phyloP scores from a whole-genome alignment of 2,888 invertebrate species.

The Sycophila texana region DNA sequence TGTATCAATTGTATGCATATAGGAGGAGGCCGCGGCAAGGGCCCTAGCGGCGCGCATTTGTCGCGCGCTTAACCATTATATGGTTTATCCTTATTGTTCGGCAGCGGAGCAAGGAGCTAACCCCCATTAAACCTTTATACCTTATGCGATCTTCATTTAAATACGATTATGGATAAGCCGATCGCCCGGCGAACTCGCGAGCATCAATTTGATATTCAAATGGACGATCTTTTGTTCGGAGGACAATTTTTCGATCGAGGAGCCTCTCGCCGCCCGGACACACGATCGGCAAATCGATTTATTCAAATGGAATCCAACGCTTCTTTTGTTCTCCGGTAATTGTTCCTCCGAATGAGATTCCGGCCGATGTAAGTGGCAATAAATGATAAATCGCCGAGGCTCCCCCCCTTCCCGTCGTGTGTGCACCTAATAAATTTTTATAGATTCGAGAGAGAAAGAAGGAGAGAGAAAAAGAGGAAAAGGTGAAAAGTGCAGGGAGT shows the following conservation, averaged over 20 bases:
- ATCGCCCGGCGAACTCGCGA: constrained; percentile 55
- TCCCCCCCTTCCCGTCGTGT: neutral
- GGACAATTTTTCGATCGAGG: constrained; percentile 67
- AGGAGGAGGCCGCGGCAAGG: constrained; percentile 44
- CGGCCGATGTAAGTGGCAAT: constrained; percentile 41
- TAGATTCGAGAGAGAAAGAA: too few species aligned
- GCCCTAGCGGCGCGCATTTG: constrained; percentile 64
- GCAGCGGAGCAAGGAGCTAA: constrained; percentile 62
- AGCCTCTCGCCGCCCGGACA: constrained; percentile 5
- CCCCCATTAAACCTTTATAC: constrained; percentile 69
- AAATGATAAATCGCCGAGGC: constrained; percentile 47
- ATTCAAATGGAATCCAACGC: constrained; percentile 39
- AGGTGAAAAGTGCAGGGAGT: constrained; percentile 12
- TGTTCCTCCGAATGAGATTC: constrained; percentile 26
- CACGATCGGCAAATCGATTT: constrained; percentile 57
- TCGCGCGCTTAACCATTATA: constrained; percentile 71
- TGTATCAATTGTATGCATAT: constrained; percentile 76
- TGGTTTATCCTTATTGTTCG: constrained; percentile 73
- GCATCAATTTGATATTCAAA: constrained; percentile 75
- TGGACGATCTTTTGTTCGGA: constrained; percentile 72
- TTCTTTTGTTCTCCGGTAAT: constrained; percentile 46
- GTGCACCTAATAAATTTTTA: neutral
- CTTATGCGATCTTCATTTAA: constrained; percentile 75
- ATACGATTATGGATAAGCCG: constrained; percentile 75
- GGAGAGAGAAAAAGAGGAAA: neutral